A percentile compares a stretch with the other conserved stretches of the same genome.
Evolutionary conservation across 1,140 invertebrate species (phyloP).

Genomic region (Galendromus occidentalis): DNA sequence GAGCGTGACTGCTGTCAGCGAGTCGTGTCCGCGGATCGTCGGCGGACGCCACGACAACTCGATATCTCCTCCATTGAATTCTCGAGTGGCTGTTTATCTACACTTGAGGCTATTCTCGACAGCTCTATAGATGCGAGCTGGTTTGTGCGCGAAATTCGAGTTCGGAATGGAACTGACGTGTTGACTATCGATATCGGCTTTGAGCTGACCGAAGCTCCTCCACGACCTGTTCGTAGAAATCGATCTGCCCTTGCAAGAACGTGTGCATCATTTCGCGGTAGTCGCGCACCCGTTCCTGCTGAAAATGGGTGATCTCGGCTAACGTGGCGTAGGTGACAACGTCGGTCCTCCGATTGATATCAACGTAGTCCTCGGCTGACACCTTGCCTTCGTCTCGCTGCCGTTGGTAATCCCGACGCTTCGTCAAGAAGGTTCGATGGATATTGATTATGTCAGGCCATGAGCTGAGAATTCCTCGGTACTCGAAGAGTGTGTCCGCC

Average conservation of each 20-base stretch:
- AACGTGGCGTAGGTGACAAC: conserved; percentile 72
- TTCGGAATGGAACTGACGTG: background rate
- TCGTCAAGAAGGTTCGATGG: conserved; percentile 38
- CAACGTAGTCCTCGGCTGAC: conserved; percentile 50
- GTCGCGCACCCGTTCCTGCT: conserved; percentile 45
- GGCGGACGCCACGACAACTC: too few species aligned
- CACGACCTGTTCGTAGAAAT: conserved; percentile 58
- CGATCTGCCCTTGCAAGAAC: conserved; percentile 67
- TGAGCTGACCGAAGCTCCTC: background rate
- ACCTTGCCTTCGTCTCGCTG: conserved; percentile 58
- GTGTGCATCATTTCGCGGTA: conserved; percentile 54
- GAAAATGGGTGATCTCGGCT: conserved; percentile 84
- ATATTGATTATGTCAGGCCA: conserved; percentile 12
- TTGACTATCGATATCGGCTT: conserved; percentile 4
- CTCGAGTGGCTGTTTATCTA: too few species aligned
- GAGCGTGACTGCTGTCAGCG: too few species aligned
- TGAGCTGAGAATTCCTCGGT: conserved; percentile 39
- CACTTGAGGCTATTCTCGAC: too few species aligned
- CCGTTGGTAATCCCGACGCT: conserved; percentile 68
- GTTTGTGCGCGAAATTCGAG: too few species aligned
- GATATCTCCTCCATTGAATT: too few species aligned
- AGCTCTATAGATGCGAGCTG: too few species aligned
- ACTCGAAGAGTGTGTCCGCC: conserved; percentile 71
- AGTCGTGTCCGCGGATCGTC: too few species aligned
- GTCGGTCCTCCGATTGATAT: conserved; percentile 60